Percentiles rank a stretch among this genome's conserved stretches.
Evolutionary conservation across 1,140 invertebrate species (phyloP).

Genomic region (Drosophila kepulauana): DNA sequence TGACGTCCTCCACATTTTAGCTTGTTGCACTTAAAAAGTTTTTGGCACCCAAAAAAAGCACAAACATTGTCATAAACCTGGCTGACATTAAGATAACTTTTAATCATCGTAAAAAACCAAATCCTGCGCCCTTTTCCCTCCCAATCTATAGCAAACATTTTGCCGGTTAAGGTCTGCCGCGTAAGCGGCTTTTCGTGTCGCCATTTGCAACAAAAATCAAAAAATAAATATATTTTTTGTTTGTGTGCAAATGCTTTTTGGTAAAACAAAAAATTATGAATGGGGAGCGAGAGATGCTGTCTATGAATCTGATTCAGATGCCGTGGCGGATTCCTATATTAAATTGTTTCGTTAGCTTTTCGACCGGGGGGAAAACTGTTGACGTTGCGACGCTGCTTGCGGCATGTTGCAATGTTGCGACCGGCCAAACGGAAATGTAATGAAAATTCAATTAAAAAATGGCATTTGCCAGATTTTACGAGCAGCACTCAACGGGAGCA

Average conservation of each 20-base stretch:
- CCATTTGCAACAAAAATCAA: conserved; percentile 53
- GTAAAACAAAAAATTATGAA: conserved; percentile 42
- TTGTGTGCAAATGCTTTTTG: conserved; percentile 47
- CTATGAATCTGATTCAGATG: conserved; percentile 9
- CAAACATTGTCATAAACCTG: conserved; percentile 73
- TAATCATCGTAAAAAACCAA: conserved; percentile 75
- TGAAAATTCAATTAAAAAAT: conserved; percentile 83
- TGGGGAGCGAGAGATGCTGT: conserved; percentile 36
- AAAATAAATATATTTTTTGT: conserved; percentile 30
- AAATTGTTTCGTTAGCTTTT: conserved; percentile 59
- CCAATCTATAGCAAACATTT: conserved; percentile 2
- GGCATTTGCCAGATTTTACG: conserved; percentile 77
- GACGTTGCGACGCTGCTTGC: conserved; percentile 20
- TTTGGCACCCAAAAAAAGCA: conserved; percentile 49
- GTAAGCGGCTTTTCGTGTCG: conserved; percentile 77
- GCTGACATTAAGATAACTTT: conserved; percentile 81
- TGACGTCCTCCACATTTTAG: neutral
- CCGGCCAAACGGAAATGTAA: conserved; percentile 78
- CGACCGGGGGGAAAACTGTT: conserved; percentile 1
- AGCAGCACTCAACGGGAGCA: conserved; percentile 15
- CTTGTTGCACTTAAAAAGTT: conserved; percentile 29
- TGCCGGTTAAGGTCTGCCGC: conserved; percentile 50
- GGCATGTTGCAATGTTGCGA: conserved; percentile 35
- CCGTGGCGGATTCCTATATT: conserved; percentile 43
- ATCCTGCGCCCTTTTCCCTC: conserved; percentile 6